Base-by-base conservation (phyloP, 2,888 invertebrate genomes). In the Malachius bipustulatus region DNA sequence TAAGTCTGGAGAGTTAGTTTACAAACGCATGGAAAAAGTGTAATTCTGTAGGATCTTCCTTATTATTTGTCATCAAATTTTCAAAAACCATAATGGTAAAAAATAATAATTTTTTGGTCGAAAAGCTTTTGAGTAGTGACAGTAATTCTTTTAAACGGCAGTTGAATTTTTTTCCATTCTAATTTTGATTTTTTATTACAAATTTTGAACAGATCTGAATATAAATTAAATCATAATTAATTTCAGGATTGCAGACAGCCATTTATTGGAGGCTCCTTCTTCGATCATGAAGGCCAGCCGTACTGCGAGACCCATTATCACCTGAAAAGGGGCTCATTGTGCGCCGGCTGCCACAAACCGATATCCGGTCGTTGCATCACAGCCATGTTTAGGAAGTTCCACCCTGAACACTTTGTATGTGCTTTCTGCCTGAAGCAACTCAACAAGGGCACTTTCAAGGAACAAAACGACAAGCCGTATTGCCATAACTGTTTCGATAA, bases 281-380 rank as follows among this genome's bases (percentile, higher is more conserved):
- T 94, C 65, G 97, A 98, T 64, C 93, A 96, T 64, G 94, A 97
- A 60, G 94, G 96, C 10, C 76, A 87, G 50, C 97, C 98, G 0
- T 96, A 96, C 64, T 98, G 98, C 64, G 97, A 98, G 68, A 93
- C 91, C 1, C 98, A 98, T 65, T 99, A 97, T 65, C 97, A 98
- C 65, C 85, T 90, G 45, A 90, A 91, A 60, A 74, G 93, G 16
- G 97, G 97, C 35, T 96, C 96, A 0, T 73, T 99, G 4, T 99
- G 98, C 64, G 93, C 93, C 42, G 91, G 91, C 42, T 98, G 97
- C 63, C 90, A 93, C 62, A 91, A 94, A 57, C 96, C 97, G 10
- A 96, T 98, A 53, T 88, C 89, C 34, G 90, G 90, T 37, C 82
- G 97, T 24, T 98, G 97, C 66, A 96, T 99, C 60, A 97, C 97